Percentiles rank a stretch among this genome's conserved stretches.
These are phyloP conservation scores for Slavum lentiscoides DNA, from an alignment of 2,888 invertebrate species.

Conservation along the genomic window DNA sequence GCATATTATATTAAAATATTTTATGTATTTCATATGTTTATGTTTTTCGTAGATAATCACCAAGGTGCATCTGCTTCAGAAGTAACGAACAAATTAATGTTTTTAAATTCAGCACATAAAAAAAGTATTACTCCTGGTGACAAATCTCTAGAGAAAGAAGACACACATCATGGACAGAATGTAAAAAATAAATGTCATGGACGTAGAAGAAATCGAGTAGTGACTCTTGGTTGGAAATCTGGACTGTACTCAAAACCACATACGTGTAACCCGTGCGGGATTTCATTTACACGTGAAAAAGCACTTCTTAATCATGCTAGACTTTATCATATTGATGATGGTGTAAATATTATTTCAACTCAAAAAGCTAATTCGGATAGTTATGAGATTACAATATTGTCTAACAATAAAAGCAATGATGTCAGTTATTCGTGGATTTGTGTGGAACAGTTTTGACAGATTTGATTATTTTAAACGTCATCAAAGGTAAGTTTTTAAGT, in stretches of 20 bases:
- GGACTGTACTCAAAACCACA: slow-evolving; percentile 62
- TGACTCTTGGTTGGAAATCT: slow-evolving; percentile 43
- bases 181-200: slow-evolving; percentile 20
- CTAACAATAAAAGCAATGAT: slow-evolving; percentile 7
- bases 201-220: slow-evolving; percentile 34
- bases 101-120: slow-evolving; percentile 21
- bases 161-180: slow-evolving; percentile 1
- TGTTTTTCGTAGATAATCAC: slow-evolving; percentile 30
- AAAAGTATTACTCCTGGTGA: slow-evolving; percentile 35
- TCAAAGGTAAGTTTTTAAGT: slow-evolving; percentile 33
- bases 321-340: slow-evolving; percentile 63
- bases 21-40: too few relatives aligned
- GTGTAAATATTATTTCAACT: slow-evolving; percentile 46
- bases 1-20: slow-evolving; percentile 1
- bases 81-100: slow-evolving; percentile 50
- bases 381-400: slow-evolving; percentile 40
- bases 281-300: slow-evolving; percentile 80
- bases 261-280: slow-evolving; percentile 76
- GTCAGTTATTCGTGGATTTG: slow-evolving; percentile 31
- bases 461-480: slow-evolving; percentile 49
- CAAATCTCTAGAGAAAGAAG: slow-evolving; percentile 22
- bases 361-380: slow-evolving; percentile 39
- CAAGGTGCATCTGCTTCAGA: slow-evolving; percentile 44
- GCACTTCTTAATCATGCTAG: slow-evolving; percentile 72
- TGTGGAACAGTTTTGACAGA: slow-evolving; percentile 36